Base-by-base conservation (phyloP, 2,113 vertebrate genomes). In the Rhynchopsitta pachyrhyncha region DNA sequence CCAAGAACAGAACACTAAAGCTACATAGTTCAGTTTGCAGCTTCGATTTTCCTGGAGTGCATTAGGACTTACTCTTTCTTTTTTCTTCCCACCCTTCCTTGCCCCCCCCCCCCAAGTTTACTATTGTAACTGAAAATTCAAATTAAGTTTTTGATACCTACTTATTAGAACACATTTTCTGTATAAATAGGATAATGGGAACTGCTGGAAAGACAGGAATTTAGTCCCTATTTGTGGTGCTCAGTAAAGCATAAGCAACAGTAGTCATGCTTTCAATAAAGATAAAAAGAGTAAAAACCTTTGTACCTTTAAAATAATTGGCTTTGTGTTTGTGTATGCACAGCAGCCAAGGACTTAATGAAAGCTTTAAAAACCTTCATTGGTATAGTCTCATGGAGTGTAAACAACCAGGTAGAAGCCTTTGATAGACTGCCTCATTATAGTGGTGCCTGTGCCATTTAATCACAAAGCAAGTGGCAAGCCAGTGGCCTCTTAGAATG, bases 351-450 rank as follows among this genome's bases (percentile, higher is more conserved):
- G 53, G 88, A 80, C 88, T 94, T 97, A 95, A 97, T 96, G 93
- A 95, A 95, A 96, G 93, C 93, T 96, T 96, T 81, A 86, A 95
- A 93, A 85, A 50, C 86, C 69, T 92, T 92, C 84, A 86, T 94
- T 97, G 90, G 83, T 85, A 84, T 28, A 88, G 42, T 86, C 59
- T 88, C 94, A 80, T 90, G 82, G 92, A 88, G 90, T 90, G 71
- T 96, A 96, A 97, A 96, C 92, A 96, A 90, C 73, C n/a, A 79
- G 66, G 88, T 88, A 93, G 90, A 84, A 92, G 94, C 80, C 79
- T 93, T 95, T 97, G 93, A 97, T 90, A 94, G 96, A 96, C 84
- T 93, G 84, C 92, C 76, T 91, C 77, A 92, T 97, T 96, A 92
- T 70, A 70, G 71, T 75, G 66, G 37, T 93, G 67, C 76, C 84